Evolutionary conservation across 1,140 invertebrate species (phyloP), one percentile per base, ranked within the genome.

Genomic region (Achroia grisella): DNA sequence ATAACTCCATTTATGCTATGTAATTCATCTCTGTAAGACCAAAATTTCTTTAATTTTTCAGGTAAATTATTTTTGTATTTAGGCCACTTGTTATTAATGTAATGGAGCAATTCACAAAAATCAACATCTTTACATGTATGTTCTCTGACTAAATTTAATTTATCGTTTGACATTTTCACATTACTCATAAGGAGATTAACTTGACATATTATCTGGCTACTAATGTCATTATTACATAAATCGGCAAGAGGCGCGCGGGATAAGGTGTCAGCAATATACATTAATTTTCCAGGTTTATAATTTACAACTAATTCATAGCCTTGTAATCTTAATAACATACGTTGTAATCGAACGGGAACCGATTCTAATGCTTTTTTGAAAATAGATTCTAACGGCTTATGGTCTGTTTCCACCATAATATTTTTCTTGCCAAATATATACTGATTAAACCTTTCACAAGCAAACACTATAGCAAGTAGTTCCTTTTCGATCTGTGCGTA

Each of bases 401-500:
- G 83, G 51, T 86, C 83, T 6, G 60, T 75, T 58, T 86, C 64
- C 1, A 80, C 61, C 4, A 68, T 52, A 14, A 62, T 31, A 27
- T 54, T 49, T 1, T 33, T 32, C 34, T 57, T 53, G 10, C 71
- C 66, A 54, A 58, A 67, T 4, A 76, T 35, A 55, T 68, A 79
- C 37, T 74, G 62, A 31, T 69, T 56, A 65, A 86, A 88, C 42
- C 62, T 70, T 43, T 62, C 48, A 53, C 45, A 63, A 10, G 45
- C 68, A 66, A 70, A 80, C 23, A 61, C 33, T 10, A 88, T 71
- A 10, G 71, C 79, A 8, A 84, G 57, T 11, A 69, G 46, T 55
- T 87, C 83, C 44, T 84, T 87, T 41, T 88, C 85, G 31, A 86
- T 86, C 50, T 83, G 74, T 4, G 72, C 55, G 45, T 86, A 88